A percentile compares a stretch with the other conserved stretches of the same genome.
These are phyloP conservation scores for Apeltes quadracus DNA, from an alignment of 2,113 vertebrate genomes.

Conservation along the genomic window DNA sequence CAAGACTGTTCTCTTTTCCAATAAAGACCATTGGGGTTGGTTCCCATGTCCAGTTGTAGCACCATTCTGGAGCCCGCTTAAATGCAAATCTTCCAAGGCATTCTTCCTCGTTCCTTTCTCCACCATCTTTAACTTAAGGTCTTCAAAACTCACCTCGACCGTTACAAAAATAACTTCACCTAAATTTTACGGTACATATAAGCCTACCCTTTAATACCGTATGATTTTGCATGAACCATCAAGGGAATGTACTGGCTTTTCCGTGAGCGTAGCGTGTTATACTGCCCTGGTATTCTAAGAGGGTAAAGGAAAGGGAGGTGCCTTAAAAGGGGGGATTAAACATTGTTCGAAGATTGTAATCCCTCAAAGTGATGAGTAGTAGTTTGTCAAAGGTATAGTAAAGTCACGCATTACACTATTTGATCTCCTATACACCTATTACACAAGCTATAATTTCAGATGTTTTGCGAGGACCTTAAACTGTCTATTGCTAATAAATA, in stretches of 20 bases:
- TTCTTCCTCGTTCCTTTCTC: background rate
- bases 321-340: slow-evolving; percentile 7
- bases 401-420: slow-evolving; percentile 31
- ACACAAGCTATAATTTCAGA: background rate
- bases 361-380: slow-evolving; percentile 41
- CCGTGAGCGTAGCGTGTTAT: background rate
- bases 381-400: slow-evolving; percentile 23
- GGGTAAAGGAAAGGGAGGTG: background rate
- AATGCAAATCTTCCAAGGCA: background rate
- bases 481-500: background rate
- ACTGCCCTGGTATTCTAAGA: background rate
- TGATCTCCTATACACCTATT: slow-evolving; percentile 20
- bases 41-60: background rate
- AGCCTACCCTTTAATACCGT: background rate
- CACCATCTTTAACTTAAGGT: background rate
- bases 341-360: slow-evolving; percentile 31
- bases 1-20: background rate
- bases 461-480: slow-evolving; percentile 1
- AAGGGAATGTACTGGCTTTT: background rate
- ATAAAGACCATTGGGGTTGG: background rate
- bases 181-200: background rate
- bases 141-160: background rate
- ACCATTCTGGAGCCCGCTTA: background rate
- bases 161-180: background rate
- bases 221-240: background rate